A percentile compares a stretch with the other conserved stretches of the same genome.
Evolutionary conservation across 2,888 invertebrate species (phyloP).

Genomic region (Hyposoter didymator): DNA sequence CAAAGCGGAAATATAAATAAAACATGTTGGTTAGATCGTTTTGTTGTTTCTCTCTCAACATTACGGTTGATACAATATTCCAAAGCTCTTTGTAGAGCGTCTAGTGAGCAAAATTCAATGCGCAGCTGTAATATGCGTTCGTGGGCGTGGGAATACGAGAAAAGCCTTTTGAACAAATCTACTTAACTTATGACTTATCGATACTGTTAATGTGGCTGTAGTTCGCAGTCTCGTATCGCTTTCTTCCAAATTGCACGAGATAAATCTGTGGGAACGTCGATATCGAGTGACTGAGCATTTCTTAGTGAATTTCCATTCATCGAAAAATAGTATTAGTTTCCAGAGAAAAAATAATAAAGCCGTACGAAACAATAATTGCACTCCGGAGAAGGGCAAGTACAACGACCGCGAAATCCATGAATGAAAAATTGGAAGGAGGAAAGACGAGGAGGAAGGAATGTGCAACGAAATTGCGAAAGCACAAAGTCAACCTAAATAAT

Average conservation of each 20-base stretch:
- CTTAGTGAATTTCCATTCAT: background rate
- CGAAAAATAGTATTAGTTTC: background rate
- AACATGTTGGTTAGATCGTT: constrained; percentile 30
- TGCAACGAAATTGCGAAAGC: background rate
- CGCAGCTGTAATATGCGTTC: constrained; percentile 33
- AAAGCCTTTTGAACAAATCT: constrained; percentile 34
- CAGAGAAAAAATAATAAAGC: background rate
- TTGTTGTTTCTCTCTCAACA: background rate
- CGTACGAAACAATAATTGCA: background rate
- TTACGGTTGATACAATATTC: constrained; percentile 9
- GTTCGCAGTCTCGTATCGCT: background rate
- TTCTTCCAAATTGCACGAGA: background rate
- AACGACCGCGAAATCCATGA: background rate
- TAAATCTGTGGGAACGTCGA: constrained; percentile 9
- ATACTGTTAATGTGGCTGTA: constrained; percentile 25
- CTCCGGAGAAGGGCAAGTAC: background rate
- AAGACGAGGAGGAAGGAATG: background rate
- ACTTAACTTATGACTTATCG: constrained; percentile 26
- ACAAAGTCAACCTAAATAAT: background rate
- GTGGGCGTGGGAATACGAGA: constrained; percentile 61
- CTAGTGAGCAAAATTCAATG: constrained; percentile 27
- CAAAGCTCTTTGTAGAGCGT: constrained; percentile 10
- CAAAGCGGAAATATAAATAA: constrained; percentile 55
- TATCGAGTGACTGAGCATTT: background rate
- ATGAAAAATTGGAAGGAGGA: background rate